These are phyloP conservation scores for Portunus trituberculatus DNA, from an alignment of 1,140 invertebrate genomes.

Conservation along the genomic window DNA sequence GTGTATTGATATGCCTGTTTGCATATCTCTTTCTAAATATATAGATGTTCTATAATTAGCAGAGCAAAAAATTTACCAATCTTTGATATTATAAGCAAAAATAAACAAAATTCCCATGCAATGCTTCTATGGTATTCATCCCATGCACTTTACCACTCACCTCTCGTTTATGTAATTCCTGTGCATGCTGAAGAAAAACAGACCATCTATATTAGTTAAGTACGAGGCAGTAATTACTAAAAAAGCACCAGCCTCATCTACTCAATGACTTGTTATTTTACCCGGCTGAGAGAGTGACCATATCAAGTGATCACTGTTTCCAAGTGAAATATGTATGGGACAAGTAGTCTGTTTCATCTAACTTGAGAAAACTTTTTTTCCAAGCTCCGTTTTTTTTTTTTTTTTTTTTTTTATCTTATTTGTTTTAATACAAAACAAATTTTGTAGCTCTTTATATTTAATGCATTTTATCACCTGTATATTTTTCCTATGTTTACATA, in stretches of 20 bases:
- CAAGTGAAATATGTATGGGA: background rate
- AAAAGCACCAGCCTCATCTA: conserved; percentile 55
- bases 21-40: too few species aligned
- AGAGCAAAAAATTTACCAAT: background rate
- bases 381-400: background rate
- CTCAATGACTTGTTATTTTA: conserved; percentile 26
- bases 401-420: too few species aligned
- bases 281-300: background rate
- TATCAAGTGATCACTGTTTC: background rate
- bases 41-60: background rate
- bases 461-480: too few species aligned
- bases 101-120: conserved; percentile 44
- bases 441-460: too few species aligned
- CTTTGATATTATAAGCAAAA: background rate
- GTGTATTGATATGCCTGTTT: too few species aligned
- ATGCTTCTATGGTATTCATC: conserved; percentile 25
- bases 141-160: conserved; percentile 71
- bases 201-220: conserved; percentile 74
- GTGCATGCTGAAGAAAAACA: conserved; percentile 75
- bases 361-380: background rate
- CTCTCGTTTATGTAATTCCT: conserved; percentile 75
- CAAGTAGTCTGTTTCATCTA: background rate
- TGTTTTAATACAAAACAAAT: too few species aligned
- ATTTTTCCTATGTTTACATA: too few species aligned
- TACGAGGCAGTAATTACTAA: conserved; percentile 54